A percentile compares a stretch with the other conserved stretches of the same genome.
These are phyloP conservation scores for Hetaerina titia DNA, from an alignment of 2,888 invertebrate genomes.

Conservation along the genomic window DNA sequence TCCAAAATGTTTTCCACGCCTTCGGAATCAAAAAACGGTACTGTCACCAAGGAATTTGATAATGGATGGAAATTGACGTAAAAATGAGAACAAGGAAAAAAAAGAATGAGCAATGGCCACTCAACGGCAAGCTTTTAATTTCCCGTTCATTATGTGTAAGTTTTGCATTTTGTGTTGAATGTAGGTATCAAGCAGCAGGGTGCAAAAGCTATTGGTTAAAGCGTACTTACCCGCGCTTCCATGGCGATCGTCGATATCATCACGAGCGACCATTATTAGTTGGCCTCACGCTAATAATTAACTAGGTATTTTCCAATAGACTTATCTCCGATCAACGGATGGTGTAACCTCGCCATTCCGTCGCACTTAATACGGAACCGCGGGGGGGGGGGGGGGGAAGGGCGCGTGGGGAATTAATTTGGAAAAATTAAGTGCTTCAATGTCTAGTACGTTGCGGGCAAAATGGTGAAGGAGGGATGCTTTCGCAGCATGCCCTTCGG, in stretches of 20 bases:
- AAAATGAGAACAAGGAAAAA: too few species aligned
- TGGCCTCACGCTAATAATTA: background rate
- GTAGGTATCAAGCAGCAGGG: background rate
- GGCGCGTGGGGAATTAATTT: background rate
- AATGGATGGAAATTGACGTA: too few species aligned
- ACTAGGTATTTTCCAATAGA: background rate
- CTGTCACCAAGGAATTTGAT: too few species aligned
- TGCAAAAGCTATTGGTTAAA: background rate
- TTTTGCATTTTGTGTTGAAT: too few species aligned
- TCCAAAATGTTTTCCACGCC: too few species aligned
- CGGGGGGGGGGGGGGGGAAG: background rate
- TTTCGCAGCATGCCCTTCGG: background rate
- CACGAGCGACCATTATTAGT: background rate
- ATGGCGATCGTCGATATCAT: background rate
- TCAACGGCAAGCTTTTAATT: too few species aligned
- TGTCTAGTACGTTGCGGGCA: background rate
- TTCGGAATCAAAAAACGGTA: too few species aligned
- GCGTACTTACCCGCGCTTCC: background rate
- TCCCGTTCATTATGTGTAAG: too few species aligned
- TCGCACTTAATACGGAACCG: background rate
- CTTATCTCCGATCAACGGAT: background rate
- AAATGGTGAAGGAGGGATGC: background rate
- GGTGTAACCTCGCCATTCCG: background rate
- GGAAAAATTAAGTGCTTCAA: background rate
- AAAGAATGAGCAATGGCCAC: too few species aligned